Conservation (phyloP, 2,888 invertebrate species). For the Spodoptera exigua region DNA sequence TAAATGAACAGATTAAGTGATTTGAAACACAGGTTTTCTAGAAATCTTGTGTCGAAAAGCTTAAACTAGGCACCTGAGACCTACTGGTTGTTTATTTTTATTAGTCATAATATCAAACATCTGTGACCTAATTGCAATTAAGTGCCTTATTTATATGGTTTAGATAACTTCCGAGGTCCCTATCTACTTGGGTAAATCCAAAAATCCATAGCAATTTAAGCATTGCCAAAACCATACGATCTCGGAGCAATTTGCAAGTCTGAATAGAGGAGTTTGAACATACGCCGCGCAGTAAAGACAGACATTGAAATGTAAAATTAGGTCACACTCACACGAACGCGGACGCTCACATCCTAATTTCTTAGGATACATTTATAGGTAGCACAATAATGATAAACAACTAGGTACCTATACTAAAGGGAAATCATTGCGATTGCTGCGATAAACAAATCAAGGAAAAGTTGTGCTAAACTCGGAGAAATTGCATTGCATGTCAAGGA, state of each 20-base stretch:
- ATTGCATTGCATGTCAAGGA: slow-evolving; percentile 39
- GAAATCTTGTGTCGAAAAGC: too few species aligned
- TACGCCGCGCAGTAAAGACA: slow-evolving; percentile 55
- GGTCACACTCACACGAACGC: slow-evolving; percentile 55
- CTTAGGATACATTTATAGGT: slow-evolving; percentile 43
- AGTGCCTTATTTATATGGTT: too few species aligned
- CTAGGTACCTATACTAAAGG: slow-evolving; percentile 8
- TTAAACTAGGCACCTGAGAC: too few species aligned
- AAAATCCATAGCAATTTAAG: neutral
- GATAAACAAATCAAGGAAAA: slow-evolving; percentile 8
- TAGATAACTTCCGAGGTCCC: neutral
- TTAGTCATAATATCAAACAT: too few species aligned
- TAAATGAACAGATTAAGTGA: too few species aligned
- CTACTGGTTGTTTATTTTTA: too few species aligned
- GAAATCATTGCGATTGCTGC: slow-evolving; percentile 14
- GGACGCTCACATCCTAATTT: slow-evolving; percentile 55
- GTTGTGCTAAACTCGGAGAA: slow-evolving; percentile 29
- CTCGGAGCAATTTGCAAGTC: slow-evolving; percentile 34
- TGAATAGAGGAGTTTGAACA: slow-evolving; percentile 40
- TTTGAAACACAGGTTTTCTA: too few species aligned
- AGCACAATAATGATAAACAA: slow-evolving; percentile 23
- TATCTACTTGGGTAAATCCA: neutral
- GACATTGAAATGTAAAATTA: slow-evolving; percentile 61
- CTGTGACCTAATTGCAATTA: too few species aligned
- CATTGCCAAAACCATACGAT: slow-evolving; percentile 27